These are phyloP conservation scores for Parnassius smintheus DNA, from an alignment of 2,888 invertebrate species.

Conservation along the genomic window DNA sequence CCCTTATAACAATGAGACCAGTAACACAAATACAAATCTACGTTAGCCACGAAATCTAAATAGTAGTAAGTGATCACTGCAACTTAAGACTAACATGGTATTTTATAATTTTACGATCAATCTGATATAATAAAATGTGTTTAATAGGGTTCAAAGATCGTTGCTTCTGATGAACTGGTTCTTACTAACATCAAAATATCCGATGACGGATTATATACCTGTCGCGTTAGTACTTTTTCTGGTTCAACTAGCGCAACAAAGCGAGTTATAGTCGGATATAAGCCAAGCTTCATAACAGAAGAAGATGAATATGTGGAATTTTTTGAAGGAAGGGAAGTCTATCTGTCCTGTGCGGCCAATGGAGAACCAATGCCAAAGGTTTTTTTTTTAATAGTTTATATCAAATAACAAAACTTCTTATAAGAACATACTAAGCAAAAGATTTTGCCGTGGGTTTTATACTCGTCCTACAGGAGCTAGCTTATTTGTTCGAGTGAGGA, in stretches of 20 bases:
- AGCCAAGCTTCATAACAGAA: constrained; percentile 42
- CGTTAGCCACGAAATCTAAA: no score
- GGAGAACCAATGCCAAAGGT: constrained; percentile 48
- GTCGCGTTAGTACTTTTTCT: constrained; percentile 45
- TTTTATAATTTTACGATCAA: no score
- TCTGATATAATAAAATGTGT: no score
- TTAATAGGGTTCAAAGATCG: constrained; percentile 40
- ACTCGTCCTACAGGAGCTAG: no score
- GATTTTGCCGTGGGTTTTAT: no score
- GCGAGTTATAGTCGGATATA: constrained; percentile 43
- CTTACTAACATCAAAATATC: constrained; percentile 34
- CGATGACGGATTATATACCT: constrained; percentile 52
- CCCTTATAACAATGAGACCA: no score
- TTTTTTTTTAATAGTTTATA: neutral
- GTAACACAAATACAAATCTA: no score
- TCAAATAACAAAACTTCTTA: no score
- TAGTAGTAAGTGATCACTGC: no score
- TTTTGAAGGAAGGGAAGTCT: constrained; percentile 27
- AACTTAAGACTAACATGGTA: no score
- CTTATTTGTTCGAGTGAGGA: no score
- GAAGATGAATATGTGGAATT: constrained; percentile 39
- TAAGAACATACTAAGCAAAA: no score
- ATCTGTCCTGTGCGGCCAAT: constrained; percentile 43
- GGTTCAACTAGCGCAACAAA: constrained; percentile 37
- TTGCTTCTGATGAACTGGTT: constrained; percentile 35